Percentiles rank a stretch among this genome's conserved stretches.
phyloP scores from a whole-genome alignment of 2,797 vertebrate species.

The Girardinus metallicus region DNA sequence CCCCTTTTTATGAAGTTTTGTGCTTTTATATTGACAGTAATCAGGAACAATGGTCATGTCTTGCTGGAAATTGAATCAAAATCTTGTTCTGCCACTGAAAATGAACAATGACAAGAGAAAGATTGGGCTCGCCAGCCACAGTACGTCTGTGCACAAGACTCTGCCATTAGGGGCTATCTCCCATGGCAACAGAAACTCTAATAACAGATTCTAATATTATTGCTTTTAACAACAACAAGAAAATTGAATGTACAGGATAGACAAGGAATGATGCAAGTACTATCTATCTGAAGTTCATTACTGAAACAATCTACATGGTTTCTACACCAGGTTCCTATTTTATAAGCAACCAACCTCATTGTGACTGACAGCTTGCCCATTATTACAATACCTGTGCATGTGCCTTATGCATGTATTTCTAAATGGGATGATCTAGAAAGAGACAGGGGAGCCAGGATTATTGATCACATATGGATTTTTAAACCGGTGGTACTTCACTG shows the following conservation, averaged over 20 bases:
- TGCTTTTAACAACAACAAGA: slow-evolving; percentile 46
- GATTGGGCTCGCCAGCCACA: slow-evolving; percentile 31
- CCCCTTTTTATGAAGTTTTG: slow-evolving; percentile 9
- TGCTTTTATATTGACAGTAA: slow-evolving; percentile 41
- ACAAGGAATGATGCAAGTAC: background rate
- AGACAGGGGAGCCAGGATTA: slow-evolving; percentile 77
- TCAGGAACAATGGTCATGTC: slow-evolving; percentile 45
- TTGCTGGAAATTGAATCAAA: slow-evolving; percentile 60
- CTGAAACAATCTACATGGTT: background rate
- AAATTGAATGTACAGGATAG: background rate
- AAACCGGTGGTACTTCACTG: slow-evolving; percentile 77
- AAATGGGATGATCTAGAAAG: slow-evolving; percentile 70
- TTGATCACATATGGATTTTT: slow-evolving; percentile 86
- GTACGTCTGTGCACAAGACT: slow-evolving; percentile 31
- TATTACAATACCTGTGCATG: slow-evolving; percentile 49
- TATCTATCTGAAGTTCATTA: slow-evolving; percentile 1
- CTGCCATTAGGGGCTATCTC: slow-evolving; percentile 51
- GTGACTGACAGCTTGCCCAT: slow-evolving; percentile 36
- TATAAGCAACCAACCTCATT: slow-evolving; percentile 18
- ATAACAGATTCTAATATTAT: slow-evolving; percentile 60
- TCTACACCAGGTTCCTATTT: background rate
- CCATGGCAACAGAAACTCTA: slow-evolving; percentile 41
- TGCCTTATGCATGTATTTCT: slow-evolving; percentile 50
- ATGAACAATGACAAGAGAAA: slow-evolving; percentile 37
- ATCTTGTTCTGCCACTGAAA: slow-evolving; percentile 42